Conservation (phyloP, 2,888 invertebrate species). For the Diloba caeruleocephala region DNA sequence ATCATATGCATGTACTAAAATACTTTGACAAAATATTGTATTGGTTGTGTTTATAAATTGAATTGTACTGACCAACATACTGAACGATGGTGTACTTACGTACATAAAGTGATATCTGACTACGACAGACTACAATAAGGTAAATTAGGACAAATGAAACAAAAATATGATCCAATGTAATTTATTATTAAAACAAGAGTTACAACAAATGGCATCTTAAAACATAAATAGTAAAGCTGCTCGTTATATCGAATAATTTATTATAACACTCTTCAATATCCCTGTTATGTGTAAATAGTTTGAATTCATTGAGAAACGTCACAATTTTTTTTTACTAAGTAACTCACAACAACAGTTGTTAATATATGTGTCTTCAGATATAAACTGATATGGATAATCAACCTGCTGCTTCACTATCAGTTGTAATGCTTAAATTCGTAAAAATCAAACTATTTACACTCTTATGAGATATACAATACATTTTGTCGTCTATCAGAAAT, state of each 20-base stretch:
- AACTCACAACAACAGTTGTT: constrained; percentile 1
- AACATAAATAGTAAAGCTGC: constrained; percentile 89
- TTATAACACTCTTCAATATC: constrained; percentile 54
- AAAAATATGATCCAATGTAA: constrained; percentile 77
- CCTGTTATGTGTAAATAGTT: constrained; percentile 46
- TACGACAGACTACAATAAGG: neutral
- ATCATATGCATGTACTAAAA: no score
- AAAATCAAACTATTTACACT: constrained; percentile 55
- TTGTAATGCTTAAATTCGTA: constrained; percentile 1
- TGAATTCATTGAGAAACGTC: constrained; percentile 35
- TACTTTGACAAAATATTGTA: no score
- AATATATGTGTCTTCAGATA: constrained; percentile 10
- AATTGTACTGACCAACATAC: no score
- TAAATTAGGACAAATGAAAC: constrained; percentile 35
- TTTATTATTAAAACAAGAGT: constrained; percentile 88
- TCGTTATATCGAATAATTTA: constrained; percentile 70
- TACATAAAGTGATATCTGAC: no score
- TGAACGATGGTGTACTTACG: no score
- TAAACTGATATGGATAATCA: constrained; percentile 2
- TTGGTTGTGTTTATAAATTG: no score
- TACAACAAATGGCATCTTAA: constrained; percentile 89
- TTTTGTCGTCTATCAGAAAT: constrained; percentile 67
- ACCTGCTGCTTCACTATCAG: constrained; percentile 2
- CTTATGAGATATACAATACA: constrained; percentile 48
- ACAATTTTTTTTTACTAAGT: constrained; percentile 1